Conservation (phyloP, 2,797 vertebrate genomes). For the Clarias pachynema region DNA sequence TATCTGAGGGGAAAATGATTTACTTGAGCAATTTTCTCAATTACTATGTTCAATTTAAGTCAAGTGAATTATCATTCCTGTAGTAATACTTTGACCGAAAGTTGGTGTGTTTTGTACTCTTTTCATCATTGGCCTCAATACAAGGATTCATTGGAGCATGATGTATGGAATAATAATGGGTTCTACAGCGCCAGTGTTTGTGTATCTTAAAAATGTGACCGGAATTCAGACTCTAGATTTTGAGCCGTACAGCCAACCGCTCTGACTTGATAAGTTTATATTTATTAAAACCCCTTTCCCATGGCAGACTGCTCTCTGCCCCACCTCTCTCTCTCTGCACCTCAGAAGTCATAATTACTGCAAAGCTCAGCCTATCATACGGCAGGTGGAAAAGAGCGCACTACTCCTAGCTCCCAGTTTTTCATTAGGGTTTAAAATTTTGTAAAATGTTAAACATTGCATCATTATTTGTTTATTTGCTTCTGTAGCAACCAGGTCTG, state of each 20-base stretch:
- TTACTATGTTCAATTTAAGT: background rate
- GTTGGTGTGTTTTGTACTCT: background rate
- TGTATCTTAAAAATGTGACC: background rate
- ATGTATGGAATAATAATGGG: background rate
- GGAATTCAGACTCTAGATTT: background rate
- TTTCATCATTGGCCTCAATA: background rate
- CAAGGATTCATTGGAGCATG: background rate
- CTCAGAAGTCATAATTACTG: conserved; percentile 9
- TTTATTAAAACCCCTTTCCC: background rate
- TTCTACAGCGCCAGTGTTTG: background rate
- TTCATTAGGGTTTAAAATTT: background rate
- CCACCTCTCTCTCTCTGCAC: background rate
- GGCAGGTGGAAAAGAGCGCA: background rate
- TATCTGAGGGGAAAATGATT: too few species aligned
- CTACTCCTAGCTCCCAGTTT: background rate
- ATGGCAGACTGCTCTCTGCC: background rate
- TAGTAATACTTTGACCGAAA: background rate
- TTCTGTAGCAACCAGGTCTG: background rate
- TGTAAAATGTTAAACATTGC: background rate
- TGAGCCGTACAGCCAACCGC: background rate
- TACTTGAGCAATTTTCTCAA: background rate
- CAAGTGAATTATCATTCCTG: background rate
- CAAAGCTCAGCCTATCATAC: background rate
- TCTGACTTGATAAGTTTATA: background rate
- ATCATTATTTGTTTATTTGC: background rate